Conservation (phyloP, 2,113 vertebrate species). For the Oryzias woworae region DNA sequence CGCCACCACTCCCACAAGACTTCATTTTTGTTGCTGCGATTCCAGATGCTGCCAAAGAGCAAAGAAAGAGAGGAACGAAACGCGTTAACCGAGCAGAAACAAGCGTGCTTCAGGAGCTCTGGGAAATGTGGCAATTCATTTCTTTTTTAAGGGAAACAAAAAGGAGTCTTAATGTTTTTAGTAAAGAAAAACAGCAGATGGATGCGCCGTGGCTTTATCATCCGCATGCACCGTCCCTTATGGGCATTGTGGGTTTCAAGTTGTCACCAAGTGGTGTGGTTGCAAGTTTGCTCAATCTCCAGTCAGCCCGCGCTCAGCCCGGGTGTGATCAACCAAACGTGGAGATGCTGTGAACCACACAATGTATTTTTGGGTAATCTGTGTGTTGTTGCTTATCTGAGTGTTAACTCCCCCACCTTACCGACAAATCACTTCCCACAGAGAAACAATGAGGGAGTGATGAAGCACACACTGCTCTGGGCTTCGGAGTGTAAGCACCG, state of each 20-base stretch:
- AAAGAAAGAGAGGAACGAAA: not conserved
- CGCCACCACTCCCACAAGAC: conserved; percentile 21
- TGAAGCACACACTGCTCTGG: conserved; percentile 15
- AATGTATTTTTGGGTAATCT: conserved; percentile 51
- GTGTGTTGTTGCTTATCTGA: conserved; percentile 51
- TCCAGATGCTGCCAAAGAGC: conserved; percentile 36
- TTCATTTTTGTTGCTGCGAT: conserved; percentile 1
- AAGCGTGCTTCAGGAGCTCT: not conserved
- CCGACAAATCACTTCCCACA: conserved; percentile 51
- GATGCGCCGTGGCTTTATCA: conserved; percentile 45
- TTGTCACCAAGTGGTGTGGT: conserved; percentile 45
- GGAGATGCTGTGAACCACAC: conserved; percentile 15
- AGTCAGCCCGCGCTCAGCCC: conserved; percentile 36
- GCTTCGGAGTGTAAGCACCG: not conserved
- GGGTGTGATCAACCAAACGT: conserved; percentile 51
- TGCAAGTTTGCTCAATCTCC: conserved; percentile 58
- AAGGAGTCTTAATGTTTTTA: conserved; percentile 16
- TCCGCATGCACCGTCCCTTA: conserved; percentile 44
- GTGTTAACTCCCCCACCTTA: conserved; percentile 56
- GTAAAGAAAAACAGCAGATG: conserved; percentile 55
- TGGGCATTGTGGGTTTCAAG: conserved; percentile 45
- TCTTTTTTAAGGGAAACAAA: conserved; percentile 26
- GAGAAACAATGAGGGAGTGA: conserved; percentile 30
- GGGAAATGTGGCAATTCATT: conserved; percentile 12
- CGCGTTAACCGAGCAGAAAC: conserved; percentile 12